These are phyloP conservation scores for Malurus elegans DNA, from an alignment of 2,113 vertebrate species.

Conservation along the genomic window DNA sequence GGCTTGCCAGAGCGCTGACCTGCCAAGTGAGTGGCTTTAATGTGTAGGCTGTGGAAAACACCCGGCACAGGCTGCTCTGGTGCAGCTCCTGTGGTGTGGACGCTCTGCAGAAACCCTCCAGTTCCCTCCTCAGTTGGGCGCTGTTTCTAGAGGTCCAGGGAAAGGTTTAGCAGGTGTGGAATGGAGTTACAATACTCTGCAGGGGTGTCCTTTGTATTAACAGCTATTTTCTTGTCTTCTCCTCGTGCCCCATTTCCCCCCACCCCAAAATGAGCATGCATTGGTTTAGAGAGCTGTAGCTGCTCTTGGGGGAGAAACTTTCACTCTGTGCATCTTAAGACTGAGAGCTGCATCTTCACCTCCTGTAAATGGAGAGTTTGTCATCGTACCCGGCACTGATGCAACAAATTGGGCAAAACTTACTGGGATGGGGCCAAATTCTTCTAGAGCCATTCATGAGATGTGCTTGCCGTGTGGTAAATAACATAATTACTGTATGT, in stretches of 20 bases:
- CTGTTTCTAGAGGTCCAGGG: not conserved
- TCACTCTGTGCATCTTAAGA: no score
- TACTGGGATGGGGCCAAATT: not conserved
- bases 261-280: not conserved
- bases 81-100: not conserved
- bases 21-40: not conserved
- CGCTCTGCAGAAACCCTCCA: not conserved
- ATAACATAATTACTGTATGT: rapidly evolving
- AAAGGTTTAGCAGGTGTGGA: conserved; percentile 22
- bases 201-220: not conserved
- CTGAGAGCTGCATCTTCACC: not conserved
- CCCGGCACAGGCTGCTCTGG: not conserved
- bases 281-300: not conserved
- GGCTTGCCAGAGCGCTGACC: conserved; percentile 10
- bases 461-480: not conserved
- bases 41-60: not conserved
- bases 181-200: not conserved
- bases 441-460: not conserved
- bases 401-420: not conserved
- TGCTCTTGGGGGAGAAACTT: not conserved
- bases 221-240: not conserved
- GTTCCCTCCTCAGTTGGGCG: not conserved
- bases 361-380: rapidly evolving
- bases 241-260: rapidly evolving
- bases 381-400: not conserved